phyloP scores from a whole-genome alignment of 2,113 vertebrate species.

The Pelecanus crispus region DNA sequence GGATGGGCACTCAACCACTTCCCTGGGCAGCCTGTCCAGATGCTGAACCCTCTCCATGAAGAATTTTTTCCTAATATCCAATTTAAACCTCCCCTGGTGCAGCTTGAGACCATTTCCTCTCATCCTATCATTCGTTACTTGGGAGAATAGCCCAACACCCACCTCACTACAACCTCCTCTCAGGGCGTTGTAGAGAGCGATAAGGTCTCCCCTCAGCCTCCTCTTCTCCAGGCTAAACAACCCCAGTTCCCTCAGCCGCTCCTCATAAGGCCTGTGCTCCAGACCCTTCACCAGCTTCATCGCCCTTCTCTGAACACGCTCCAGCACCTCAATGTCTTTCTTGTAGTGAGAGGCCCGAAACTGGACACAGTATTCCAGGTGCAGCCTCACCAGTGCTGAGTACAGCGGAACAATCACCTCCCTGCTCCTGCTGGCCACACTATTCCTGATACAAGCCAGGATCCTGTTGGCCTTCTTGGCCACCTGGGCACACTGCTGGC shows the following conservation, averaged over 20 bases:
- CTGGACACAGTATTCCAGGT: neutral
- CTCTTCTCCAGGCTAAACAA: neutral
- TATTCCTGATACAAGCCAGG: neutral
- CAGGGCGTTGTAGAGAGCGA: neutral
- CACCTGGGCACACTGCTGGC: neutral
- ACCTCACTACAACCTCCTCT: neutral
- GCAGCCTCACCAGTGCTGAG: rapidly evolving
- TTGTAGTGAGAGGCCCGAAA: neutral
- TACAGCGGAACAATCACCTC: neutral
- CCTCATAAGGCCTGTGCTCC: neutral
- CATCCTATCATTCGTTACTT: neutral
- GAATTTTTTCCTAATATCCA: neutral
- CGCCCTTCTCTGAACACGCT: too few species aligned
- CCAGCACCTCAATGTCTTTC: neutral
- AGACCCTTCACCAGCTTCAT: neutral
- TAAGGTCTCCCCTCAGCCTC: neutral
- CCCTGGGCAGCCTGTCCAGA: neutral
- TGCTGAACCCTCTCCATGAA: too few species aligned
- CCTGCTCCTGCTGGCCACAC: neutral
- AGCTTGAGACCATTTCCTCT: neutral
- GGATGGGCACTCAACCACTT: neutral
- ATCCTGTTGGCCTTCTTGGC: neutral
- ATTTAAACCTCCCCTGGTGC: neutral
- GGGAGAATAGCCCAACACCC: neutral
- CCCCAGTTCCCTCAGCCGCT: neutral